Conservation (phyloP, 2,797 vertebrate species). For the Eulemur coronatus region DNA sequence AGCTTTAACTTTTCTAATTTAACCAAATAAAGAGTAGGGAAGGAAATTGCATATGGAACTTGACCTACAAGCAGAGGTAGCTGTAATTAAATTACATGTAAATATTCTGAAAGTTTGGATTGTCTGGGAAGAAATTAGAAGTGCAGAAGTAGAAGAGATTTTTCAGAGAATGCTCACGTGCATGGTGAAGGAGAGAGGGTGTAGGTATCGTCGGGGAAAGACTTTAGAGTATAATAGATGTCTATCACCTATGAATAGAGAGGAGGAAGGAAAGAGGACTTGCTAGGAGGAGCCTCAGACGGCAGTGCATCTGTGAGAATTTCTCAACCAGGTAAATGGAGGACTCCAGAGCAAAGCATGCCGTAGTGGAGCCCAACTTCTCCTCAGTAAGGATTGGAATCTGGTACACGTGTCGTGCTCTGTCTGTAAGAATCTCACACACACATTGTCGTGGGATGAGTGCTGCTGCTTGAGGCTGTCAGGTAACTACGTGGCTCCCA, state of each 20-base stretch:
- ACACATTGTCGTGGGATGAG: background rate
- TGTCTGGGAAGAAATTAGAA: background rate
- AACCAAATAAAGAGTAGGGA: background rate
- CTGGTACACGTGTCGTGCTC: background rate
- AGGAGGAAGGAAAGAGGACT: background rate
- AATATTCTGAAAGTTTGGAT: background rate
- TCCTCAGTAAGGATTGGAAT: background rate
- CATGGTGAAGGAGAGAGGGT: fast-evolving
- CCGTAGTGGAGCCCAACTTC: fast-evolving
- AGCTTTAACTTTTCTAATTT: background rate
- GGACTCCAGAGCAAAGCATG: background rate
- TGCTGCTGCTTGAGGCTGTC: background rate
- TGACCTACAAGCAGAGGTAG: background rate
- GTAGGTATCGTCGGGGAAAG: background rate
- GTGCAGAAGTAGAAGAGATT: background rate
- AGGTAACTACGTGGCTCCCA: background rate
- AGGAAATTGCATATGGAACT: background rate
- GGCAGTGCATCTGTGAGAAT: background rate
- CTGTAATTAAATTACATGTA: background rate
- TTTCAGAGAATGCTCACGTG: fast-evolving
- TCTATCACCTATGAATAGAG: no score
- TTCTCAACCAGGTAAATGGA: background rate
- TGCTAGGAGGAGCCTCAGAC: background rate
- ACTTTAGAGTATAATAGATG: fast-evolving
- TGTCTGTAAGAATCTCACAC: background rate